These are phyloP conservation scores for Zelostemma sp. DNA, from an alignment of 1,140 invertebrate species.

Conservation along the genomic window DNA sequence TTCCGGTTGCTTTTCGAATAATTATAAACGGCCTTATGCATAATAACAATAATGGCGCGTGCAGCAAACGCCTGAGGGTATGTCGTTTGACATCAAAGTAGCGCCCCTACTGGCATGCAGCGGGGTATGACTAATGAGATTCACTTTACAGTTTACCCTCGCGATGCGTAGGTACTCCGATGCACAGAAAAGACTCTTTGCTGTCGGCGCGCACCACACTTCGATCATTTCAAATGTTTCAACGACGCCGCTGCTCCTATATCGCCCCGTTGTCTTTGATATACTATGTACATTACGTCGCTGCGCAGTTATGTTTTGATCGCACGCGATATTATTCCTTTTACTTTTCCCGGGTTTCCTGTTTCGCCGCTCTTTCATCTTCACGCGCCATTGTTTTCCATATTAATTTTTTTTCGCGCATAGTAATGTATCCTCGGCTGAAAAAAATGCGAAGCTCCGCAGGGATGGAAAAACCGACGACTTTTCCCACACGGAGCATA, in stretches of 20 bases:
- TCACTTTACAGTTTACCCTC: constrained; percentile 66
- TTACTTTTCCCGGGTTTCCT: constrained; percentile 42
- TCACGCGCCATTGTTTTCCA: constrained; percentile 30
- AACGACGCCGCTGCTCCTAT: constrained; percentile 20
- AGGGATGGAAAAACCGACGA: too few species aligned
- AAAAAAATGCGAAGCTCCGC: too few species aligned
- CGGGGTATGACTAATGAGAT: constrained; percentile 68
- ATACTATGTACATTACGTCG: constrained; percentile 46
- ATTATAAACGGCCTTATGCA: constrained; percentile 53
- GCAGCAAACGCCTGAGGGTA: constrained; percentile 55
- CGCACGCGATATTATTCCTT: constrained; percentile 29
- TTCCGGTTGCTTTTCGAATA: constrained; percentile 52
- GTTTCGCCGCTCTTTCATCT: constrained; percentile 44
- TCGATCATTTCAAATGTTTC: constrained; percentile 48
- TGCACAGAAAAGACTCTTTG: constrained; percentile 51
- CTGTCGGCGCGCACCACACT: constrained; percentile 42
- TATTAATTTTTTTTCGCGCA: too few species aligned
- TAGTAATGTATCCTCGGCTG: too few species aligned
- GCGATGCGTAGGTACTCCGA: constrained; percentile 43
- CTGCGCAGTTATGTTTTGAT: constrained; percentile 46
- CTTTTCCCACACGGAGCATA: neutral
- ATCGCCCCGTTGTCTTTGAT: constrained; percentile 27
- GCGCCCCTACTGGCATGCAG: constrained; percentile 58
- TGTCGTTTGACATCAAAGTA: constrained; percentile 69
- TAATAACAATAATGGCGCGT: constrained; percentile 54